Conservation (phyloP, 92 coral and sea anemone genomes). For the Umimayanthus chanpuru region DNA sequence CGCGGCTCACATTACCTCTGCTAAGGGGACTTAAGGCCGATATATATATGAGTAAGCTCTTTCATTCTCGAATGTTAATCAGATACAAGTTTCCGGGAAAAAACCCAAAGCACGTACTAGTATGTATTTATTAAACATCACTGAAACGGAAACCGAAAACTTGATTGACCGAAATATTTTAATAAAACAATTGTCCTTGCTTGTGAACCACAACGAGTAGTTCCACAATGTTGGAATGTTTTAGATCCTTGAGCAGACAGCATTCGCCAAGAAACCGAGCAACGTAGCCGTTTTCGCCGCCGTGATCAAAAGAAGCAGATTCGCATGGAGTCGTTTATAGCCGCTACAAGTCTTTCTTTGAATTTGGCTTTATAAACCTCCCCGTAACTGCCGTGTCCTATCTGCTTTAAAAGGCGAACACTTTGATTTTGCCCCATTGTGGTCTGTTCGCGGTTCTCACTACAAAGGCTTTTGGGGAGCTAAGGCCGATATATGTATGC, state of each 20-base stretch:
- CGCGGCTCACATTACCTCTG: no score
- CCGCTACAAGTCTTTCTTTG: slow-evolving; percentile 62
- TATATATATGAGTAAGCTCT: no score
- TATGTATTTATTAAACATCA: no score
- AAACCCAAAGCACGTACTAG: no score
- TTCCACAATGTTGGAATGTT: slow-evolving; percentile 52
- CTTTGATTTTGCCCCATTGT: slow-evolving; percentile 16
- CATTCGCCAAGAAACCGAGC: slow-evolving; percentile 55
- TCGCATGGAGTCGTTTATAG: slow-evolving; percentile 51
- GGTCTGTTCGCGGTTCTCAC: neutral
- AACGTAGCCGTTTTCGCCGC: slow-evolving; percentile 41
- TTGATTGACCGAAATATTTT: no score
- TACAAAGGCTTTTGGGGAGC: no score
- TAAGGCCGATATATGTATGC: neutral
- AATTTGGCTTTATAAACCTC: slow-evolving; percentile 63
- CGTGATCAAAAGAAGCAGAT: slow-evolving; percentile 38
- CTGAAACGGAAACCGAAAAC: no score
- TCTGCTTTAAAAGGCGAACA: slow-evolving; percentile 18
- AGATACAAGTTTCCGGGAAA: no score
- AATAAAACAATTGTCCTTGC: neutral
- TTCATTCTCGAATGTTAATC: no score
- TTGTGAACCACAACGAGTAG: slow-evolving; percentile 36
- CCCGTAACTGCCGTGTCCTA: slow-evolving; percentile 58
- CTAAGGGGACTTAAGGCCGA: no score
- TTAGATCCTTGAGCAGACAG: slow-evolving; percentile 1